Evolutionary conservation across 2,888 invertebrate species (phyloP), one percentile per base, ranked within the genome.

Genomic region (Pharmacophagus antenor): DNA sequence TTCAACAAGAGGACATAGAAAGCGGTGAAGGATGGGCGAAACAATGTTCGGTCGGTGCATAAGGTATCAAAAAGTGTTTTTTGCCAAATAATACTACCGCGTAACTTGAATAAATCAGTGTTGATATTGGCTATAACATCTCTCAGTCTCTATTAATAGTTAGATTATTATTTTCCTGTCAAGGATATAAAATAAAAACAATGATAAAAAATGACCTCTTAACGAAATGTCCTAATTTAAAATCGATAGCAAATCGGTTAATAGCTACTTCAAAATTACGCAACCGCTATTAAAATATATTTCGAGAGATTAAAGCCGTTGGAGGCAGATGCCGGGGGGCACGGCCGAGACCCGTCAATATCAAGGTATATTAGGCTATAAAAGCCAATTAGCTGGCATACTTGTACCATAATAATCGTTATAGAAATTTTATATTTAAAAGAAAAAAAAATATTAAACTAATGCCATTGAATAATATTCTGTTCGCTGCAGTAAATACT

Each of bases 301-400:
- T 53, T 58, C 22, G 31, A 47, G 46, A 58, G 51, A 53, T 53
- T 58, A 48, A 47, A 25, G 53, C 56, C 37, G 56, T 60, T 59
- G 31, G 17, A 48, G 31, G n/a, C 25, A 56, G 56, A 61, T 44
- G 61, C 61, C 61, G 47, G 7, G 18, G 47, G 61, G 61, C 56
- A 52, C 42, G 56, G 41, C 56, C 56, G 25, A 56, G 61, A 61
- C 52, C 47, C 61, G 61, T 61, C 61, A 61, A 47, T 47, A 61
- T 51, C 61, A 56, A 61, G 61, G 50, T 61, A 61, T 56, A 56
- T 61, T 52, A 56, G 51, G 56, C 56, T 51, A 61, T 61, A 56
- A 60, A 60, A 55, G 42, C 49, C 53, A 55, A 60, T 60, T 55
- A 46, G 23, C 31, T 23, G 31, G 44, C 31, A n/a, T 20, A 59